Base-by-base conservation (phyloP, 2,888 invertebrate species). In the Mimumesa dahlbomi region DNA sequence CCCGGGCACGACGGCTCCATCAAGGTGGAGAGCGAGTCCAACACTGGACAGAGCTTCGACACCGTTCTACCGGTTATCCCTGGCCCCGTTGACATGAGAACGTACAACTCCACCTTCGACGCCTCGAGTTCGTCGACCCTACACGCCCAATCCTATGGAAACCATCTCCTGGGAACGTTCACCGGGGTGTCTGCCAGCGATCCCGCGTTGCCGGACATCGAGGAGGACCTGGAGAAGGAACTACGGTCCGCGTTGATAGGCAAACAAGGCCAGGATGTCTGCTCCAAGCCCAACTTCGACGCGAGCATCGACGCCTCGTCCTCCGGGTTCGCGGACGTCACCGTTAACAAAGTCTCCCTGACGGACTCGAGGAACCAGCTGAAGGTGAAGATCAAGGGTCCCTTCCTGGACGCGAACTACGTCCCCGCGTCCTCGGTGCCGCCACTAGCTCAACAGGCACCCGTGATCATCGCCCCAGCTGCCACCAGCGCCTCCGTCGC, bases 381-480 rank as follows among this genome's bases (percentile, higher is more conserved):
- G 2, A 97, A 97, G 87, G 94, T 97, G 0, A 97, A 97, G 90
- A 97, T 97, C 72, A 97, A 97, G 88, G 97, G 96, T 2, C 97
- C 97, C 0, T 93, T 95, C 82, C 92, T 95, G 68, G 95, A 96
- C 82, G 93, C 91, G 0, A 95, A 94, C 85, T 95, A 91, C 66
- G 89, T 85, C 4, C 83, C 94, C 34, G 91, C 94, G 1, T 91
- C 92, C 0, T 90, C 92, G 0, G 91, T 91, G 0, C 90, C 92
- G 45, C 91, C 93, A 2, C 89, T 92, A n/a, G 92, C 91, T 0
- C 92, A 91, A 40, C 92, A 92, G 73, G 84, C 86, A 0, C 88
- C 88, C 1, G 82, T 85, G 2, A 83, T 88, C 7, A 84, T 87
- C 21, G 81, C 88, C 0, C 88, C 89, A 36, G 88, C 91, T 1